Evolutionary conservation across 2,113 vertebrate genomes (phyloP).

Genomic region (Melanerpes formicivorus): DNA sequence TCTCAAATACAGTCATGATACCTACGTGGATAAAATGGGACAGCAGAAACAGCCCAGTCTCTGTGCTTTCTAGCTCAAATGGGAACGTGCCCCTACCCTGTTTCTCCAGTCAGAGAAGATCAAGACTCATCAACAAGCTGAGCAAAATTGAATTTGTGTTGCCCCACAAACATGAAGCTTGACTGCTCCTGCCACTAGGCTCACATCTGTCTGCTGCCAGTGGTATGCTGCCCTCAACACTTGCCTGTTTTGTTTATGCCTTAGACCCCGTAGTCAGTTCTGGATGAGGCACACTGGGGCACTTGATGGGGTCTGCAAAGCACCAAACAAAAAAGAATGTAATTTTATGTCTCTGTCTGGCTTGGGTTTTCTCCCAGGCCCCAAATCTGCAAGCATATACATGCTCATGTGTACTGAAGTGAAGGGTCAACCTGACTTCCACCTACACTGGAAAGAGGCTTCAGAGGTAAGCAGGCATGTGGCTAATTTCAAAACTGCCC

Average conservation of each 20-base stretch:
- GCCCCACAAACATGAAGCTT: not conserved
- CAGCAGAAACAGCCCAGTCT: not conserved
- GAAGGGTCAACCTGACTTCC: not conserved
- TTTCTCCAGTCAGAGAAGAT: not conserved
- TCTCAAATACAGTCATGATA: not conserved
- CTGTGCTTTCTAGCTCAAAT: not conserved
- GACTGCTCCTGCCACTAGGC: not conserved
- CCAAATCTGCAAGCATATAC: not conserved
- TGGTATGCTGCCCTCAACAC: not conserved
- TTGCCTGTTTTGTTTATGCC: not conserved
- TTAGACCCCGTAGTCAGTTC: not conserved
- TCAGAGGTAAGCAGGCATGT: not conserved
- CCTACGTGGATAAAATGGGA: not conserved
- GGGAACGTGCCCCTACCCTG: not conserved
- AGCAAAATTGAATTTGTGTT: not conserved
- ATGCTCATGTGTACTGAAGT: not conserved
- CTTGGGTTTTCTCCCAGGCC: not conserved
- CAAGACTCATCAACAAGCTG: not conserved
- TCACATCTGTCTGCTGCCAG: not conserved
- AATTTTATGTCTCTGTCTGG: not conserved
- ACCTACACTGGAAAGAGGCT: not conserved
- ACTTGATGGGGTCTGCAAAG: not conserved
- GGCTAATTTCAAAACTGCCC: not conserved
- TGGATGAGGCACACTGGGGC: not conserved
- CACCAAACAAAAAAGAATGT: not conserved